phyloP scores from a whole-genome alignment of 30 jellyfish, hydroid and myxozoan species.

The Hydra vulgaris region DNA sequence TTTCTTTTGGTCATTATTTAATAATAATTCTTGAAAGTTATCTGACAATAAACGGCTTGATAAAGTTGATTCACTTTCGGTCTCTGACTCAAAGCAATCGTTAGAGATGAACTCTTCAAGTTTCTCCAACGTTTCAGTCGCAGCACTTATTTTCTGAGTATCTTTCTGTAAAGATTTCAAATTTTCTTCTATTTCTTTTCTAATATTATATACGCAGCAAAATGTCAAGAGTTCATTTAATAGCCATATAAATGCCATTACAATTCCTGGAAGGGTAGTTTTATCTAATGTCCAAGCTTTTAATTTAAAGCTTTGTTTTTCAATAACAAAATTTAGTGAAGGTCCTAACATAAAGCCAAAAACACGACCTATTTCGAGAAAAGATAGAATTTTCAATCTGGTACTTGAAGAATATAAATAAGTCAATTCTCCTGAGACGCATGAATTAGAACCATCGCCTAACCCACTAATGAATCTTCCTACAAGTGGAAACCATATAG shows the following conservation, averaged over 20 bases:
- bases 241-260: constrained; percentile 28
- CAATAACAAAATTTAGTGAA: constrained; percentile 11
- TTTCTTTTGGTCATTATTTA: no score
- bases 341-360: constrained; percentile 30
- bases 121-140: no score
- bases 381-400: constrained; percentile 6
- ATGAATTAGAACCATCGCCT: constrained; percentile 30
- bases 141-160: no score
- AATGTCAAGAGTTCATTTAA: constrained; percentile 20
- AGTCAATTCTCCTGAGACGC: constrained; percentile 21
- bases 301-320: neutral
- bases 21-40: no score
- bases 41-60: no score
- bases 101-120: no score
- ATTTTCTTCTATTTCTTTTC: neutral
- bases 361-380: constrained; percentile 34
- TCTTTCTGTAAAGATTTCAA: no score
- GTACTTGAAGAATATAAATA: neutral
- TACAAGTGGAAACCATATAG: constrained; percentile 19
- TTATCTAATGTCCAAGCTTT: constrained; percentile 18
- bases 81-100: no score
- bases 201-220: constrained; percentile 16
- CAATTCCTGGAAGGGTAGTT: constrained; percentile 24
- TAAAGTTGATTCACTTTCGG: no score
- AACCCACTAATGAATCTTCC: constrained; percentile 29